These are phyloP conservation scores for Rhagoletis pomonella DNA, from an alignment of 1,140 invertebrate genomes.

Conservation along the genomic window DNA sequence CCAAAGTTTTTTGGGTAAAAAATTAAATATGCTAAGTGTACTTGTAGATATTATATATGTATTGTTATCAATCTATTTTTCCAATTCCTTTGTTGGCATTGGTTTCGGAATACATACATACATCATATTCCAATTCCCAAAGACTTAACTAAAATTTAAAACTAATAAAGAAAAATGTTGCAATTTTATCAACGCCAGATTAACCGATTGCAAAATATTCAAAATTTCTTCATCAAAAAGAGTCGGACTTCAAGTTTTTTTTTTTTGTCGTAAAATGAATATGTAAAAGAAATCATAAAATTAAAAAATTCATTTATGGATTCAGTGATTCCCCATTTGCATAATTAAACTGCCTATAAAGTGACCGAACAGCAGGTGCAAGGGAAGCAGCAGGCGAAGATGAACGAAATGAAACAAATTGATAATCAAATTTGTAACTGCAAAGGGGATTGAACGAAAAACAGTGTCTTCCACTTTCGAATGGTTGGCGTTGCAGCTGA, in stretches of 20 bases:
- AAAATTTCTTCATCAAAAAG: neutral
- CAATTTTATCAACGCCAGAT: no score
- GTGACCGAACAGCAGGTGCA: neutral
- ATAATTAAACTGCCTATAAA: conserved; percentile 71
- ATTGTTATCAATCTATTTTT: no score
- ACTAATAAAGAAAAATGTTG: no score
- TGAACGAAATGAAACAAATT: conserved; percentile 21
- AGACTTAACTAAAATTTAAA: no score
- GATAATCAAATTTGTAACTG: conserved; percentile 51
- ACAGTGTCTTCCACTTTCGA: neutral
- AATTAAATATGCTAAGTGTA: no score
- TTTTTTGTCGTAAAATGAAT: neutral
- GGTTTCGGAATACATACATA: no score
- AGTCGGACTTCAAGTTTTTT: neutral
- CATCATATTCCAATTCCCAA: no score
- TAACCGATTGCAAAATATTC: no score
- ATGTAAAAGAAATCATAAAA: neutral
- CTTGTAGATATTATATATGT: no score
- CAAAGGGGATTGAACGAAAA: neutral
- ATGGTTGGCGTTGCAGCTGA: neutral
- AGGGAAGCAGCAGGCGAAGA: neutral
- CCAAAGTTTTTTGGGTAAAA: no score
- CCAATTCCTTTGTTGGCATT: no score
- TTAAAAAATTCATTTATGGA: conserved; percentile 55
- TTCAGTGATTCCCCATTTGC: conserved; percentile 73